Evolutionary conservation across 2,888 invertebrate species (phyloP), one percentile per base, ranked within the genome.

Genomic region (Sthenelais limicola): DNA sequence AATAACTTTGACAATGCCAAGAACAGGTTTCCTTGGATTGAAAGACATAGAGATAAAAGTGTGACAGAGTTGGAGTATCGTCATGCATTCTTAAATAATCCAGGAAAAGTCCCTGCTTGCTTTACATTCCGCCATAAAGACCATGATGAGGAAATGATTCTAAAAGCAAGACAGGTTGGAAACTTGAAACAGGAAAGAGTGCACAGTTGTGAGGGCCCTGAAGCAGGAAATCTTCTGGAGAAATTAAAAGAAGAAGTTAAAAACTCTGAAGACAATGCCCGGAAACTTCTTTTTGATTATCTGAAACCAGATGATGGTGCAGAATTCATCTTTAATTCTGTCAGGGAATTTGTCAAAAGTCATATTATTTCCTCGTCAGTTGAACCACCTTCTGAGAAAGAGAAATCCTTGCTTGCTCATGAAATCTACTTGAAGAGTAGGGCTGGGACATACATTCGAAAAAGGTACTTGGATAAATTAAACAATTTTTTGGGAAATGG

Each of bases 1-100:
- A 78, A 78, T 52, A 85, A 84, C 72, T 84, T 86, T 78, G 82
- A 85, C 71, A 82, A 82, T 76, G 84, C 85, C 5, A 68, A 81
- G 5, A 73, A 76, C 0, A 75, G 74, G 4, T 86, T 83, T 67
- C 80, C 85, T 0, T 86, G 85, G 85, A 66, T 86, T 69, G 80
- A 82, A 7, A 47, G 79, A 0, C 77, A 74, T 52, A 67, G 84
- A 54, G 82, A 84, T 74, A 81, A 79, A 48, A 85, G 86, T 79
- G 84, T 85, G 4, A 85, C 86, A 28, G 86, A 86, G 70, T 70
- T 86, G 49, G 86, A 86, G 73, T 86, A 83, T 74, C 77, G 85
- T 3, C 84, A 84, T 74, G 86, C 85, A 3, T 84, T 84, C 74
- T 79, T 86, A 9, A 85, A 85, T 68, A 72, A 81, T 38, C 84